A percentile compares a stretch with the other conserved stretches of the same genome.
Evolutionary conservation across 2,797 vertebrate genomes (phyloP).

Genomic region (Urocyon cinereoargenteus): DNA sequence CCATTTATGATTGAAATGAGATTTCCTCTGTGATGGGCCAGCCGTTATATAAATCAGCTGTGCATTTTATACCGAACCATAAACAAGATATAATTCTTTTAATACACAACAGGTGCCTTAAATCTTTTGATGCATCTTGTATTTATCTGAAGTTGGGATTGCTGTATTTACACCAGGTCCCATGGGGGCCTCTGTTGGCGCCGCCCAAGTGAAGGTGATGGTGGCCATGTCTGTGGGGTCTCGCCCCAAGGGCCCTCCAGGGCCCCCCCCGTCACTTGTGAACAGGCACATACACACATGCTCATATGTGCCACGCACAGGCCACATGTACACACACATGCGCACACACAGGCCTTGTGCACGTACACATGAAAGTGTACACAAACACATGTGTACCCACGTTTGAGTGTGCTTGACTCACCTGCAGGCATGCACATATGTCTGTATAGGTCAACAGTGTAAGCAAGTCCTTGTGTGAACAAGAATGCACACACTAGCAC

Average conservation of each 20-base stretch:
- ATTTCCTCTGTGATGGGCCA: constrained; percentile 92
- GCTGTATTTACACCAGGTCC: constrained; percentile 85
- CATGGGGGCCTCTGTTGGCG: constrained; percentile 73
- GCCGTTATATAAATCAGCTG: constrained; percentile 94
- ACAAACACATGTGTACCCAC: rapidly evolving
- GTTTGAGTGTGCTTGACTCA: too few species aligned
- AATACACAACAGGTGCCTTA: constrained; percentile 94
- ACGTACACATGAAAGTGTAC: too few species aligned
- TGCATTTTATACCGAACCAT: constrained; percentile 94
- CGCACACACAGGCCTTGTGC: too few species aligned
- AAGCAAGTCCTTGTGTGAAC: rapidly evolving
- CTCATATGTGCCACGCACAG: rapidly evolving
- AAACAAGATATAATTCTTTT: constrained; percentile 96
- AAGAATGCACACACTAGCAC: neutral
- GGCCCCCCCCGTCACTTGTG: rapidly evolving
- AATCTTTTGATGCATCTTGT: constrained; percentile 91
- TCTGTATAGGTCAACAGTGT: too few species aligned
- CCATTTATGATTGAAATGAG: constrained; percentile 99
- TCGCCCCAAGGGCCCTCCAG: rapidly evolving
- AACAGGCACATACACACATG: rapidly evolving
- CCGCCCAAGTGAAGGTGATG: constrained; percentile 85
- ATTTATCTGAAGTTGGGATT: constrained; percentile 88
- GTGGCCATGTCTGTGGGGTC: constrained; percentile 32
- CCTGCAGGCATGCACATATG: too few species aligned
- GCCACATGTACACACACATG: neutral